Percentiles rank a stretch among this genome's conserved stretches.
Evolutionary conservation across 2,113 vertebrate species (phyloP).

Genomic region (Pterocles burchelli): DNA sequence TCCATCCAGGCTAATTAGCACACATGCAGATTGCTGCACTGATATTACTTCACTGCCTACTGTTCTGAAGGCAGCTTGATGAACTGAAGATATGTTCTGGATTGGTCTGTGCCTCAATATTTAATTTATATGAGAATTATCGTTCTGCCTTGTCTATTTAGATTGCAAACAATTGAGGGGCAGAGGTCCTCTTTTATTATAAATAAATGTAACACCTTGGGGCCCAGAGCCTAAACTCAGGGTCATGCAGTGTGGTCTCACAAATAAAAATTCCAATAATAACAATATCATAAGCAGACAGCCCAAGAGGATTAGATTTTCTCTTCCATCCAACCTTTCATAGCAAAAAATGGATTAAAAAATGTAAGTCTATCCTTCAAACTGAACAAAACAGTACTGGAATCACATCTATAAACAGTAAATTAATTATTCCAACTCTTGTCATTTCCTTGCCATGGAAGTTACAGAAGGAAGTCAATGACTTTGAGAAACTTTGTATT

Average conservation of each 20-base stretch:
- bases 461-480: not conserved
- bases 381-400: not conserved
- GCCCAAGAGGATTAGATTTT: not conserved
- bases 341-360: not conserved
- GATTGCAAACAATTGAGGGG: not conserved
- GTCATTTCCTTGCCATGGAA: not conserved
- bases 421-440: not conserved
- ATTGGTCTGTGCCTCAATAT: not conserved
- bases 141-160: not conserved
- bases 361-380: not conserved
- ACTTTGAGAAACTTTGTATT: constrained; percentile 2
- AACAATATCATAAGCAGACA: not conserved
- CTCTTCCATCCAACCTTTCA: not conserved
- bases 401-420: not conserved
- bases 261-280: not conserved
- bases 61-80: not conserved
- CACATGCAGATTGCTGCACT: not conserved
- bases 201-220: not conserved
- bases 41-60: not conserved
- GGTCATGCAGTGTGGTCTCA: not conserved
- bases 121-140: not conserved
- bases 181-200: not conserved
- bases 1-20: not conserved
- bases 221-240: not conserved
- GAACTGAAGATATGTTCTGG: not conserved